A percentile compares a stretch with the other conserved stretches of the same genome.
These are phyloP conservation scores for Ciconia maguari DNA, from an alignment of 2,113 vertebrate genomes.

Conservation along the genomic window DNA sequence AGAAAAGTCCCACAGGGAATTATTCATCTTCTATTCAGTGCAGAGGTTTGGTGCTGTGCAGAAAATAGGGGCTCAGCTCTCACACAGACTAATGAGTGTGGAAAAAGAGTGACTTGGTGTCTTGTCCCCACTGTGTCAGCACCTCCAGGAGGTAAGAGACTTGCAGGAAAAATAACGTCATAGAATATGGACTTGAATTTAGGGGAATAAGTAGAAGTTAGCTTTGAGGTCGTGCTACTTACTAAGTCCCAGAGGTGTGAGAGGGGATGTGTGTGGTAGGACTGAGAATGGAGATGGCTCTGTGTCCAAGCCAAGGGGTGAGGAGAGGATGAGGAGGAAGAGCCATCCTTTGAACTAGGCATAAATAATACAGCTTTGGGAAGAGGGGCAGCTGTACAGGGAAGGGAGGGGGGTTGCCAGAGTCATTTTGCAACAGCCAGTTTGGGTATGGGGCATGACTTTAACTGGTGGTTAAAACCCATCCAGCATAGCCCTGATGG, in stretches of 20 bases:
- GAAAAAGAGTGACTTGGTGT: background rate
- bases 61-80: background rate
- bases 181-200: background rate
- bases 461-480: background rate
- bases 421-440: background rate
- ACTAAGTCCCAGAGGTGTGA: background rate
- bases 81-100: background rate
- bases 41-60: background rate
- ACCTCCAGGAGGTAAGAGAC: background rate
- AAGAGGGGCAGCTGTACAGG: background rate
- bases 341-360: background rate
- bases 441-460: background rate
- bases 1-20: slow-evolving; percentile 14
- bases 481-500: background rate
- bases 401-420: background rate
- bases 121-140: background rate
- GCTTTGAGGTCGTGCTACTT: background rate
- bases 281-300: background rate
- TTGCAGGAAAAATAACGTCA: background rate
- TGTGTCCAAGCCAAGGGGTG: too few species aligned
- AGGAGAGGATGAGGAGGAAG: background rate
- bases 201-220: background rate
- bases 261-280: background rate
- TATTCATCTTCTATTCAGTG: background rate
- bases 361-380: background rate